These are phyloP conservation scores for Gambusia holbrooki DNA, from an alignment of 2,113 vertebrate species.

Conservation along the genomic window DNA sequence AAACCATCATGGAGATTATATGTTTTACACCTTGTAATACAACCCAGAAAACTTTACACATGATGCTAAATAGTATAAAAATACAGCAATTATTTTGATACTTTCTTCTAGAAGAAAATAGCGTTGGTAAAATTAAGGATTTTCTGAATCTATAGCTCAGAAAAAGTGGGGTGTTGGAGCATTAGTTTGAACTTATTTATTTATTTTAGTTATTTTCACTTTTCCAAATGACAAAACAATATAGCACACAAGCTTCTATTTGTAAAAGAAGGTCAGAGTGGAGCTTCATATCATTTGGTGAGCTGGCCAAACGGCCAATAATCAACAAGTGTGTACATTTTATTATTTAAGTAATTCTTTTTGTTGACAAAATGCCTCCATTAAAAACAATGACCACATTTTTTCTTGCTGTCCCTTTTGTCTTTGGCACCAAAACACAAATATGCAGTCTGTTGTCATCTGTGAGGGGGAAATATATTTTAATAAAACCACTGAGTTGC, in stretches of 20 bases:
- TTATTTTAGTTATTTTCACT: not conserved
- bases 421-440: slow-evolving; percentile 44
- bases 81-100: no score
- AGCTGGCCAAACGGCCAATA: not conserved
- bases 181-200: no score
- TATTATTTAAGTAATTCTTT: slow-evolving; percentile 15
- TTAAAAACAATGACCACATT: slow-evolving; percentile 58
- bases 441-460: slow-evolving; percentile 51
- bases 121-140: no score
- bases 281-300: not conserved
- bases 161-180: not conserved
- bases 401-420: slow-evolving; percentile 57
- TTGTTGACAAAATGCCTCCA: slow-evolving; percentile 12
- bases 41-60: not conserved
- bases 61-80: no score
- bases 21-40: not conserved
- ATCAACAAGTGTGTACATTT: slow-evolving; percentile 62
- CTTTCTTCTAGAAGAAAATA: no score
- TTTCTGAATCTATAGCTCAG: not conserved
- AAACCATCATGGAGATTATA: not conserved
- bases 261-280: not conserved
- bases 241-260: not conserved
- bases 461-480: slow-evolving; percentile 87
- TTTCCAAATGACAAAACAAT: not conserved
- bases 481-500: slow-evolving; percentile 98